Conservation (phyloP, 2,797 vertebrate species). For the Psittacula echo region DNA sequence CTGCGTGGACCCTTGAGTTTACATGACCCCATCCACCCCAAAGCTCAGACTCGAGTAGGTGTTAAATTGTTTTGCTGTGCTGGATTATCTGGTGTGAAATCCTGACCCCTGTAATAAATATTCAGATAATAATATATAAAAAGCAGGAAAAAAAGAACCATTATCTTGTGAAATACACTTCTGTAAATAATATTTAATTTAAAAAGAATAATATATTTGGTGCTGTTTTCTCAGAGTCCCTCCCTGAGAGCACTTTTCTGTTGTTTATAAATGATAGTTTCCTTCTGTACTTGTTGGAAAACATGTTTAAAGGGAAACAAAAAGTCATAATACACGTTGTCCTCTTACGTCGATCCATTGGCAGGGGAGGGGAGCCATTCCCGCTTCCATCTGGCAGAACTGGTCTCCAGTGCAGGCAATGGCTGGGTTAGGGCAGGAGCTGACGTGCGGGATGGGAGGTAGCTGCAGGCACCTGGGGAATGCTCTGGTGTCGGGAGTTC, state of each 20-base stretch:
- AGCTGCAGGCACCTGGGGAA: not conserved
- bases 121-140: constrained; percentile 71
- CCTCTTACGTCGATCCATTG: not conserved
- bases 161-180: constrained; percentile 75
- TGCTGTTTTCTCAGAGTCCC: constrained; percentile 80
- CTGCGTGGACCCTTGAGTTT: not conserved
- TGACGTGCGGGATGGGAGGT: not conserved
- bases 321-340: not conserved
- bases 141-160: not conserved
- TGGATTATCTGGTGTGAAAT: constrained; percentile 21
- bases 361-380: not conserved
- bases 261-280: constrained; percentile 67
- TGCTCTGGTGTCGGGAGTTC: not conserved
- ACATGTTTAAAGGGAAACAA: constrained; percentile 75
- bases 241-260: constrained; percentile 74
- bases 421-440: not conserved
- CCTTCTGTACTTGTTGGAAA: constrained; percentile 70
- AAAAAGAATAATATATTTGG: constrained; percentile 80
- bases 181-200: constrained; percentile 85
- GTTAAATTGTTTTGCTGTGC: constrained; percentile 10
- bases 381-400: not conserved
- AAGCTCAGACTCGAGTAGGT: constrained; percentile 16
- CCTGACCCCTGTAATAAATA: constrained; percentile 63
- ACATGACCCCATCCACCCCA: not conserved
- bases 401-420: not conserved